Conservation (phyloP, 2,113 vertebrate species). For the Orthonyx spaldingii region DNA sequence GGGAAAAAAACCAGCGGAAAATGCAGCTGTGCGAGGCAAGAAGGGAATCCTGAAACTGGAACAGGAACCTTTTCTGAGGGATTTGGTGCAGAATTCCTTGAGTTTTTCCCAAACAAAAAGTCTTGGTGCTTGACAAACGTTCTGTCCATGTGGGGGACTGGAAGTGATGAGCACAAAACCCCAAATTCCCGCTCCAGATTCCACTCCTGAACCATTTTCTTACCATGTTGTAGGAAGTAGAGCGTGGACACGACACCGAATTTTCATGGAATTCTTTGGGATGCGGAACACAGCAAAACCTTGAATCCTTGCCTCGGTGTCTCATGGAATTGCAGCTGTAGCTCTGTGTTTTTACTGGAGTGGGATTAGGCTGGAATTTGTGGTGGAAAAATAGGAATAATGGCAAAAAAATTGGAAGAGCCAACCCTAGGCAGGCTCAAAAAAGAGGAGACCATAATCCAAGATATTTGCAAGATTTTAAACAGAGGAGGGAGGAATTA, state of each 20-base stretch:
- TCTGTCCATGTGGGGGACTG: fast-evolving
- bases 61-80: neutral
- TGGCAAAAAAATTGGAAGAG: neutral
- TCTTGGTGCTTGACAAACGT: fast-evolving
- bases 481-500: neutral
- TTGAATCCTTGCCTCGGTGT: fast-evolving
- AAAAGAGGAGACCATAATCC: neutral
- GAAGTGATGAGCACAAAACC: neutral
- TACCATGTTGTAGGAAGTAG: fast-evolving
- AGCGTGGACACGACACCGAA: neutral
- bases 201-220: neutral
- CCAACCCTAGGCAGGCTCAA: neutral
- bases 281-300: neutral
- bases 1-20: neutral
- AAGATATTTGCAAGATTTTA: neutral
- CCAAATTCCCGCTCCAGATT: neutral
- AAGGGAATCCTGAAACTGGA: neutral
- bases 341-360: too few relatives aligned
- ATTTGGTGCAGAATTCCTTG: neutral
- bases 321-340: neutral
- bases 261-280: neutral
- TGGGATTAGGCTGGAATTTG: neutral
- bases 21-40: neutral
- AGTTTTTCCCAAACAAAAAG: neutral
- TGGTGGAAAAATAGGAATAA: neutral